Evolutionary conservation across 2,888 invertebrate species (phyloP).

Genomic region (Exephanes ischioxanthus): DNA sequence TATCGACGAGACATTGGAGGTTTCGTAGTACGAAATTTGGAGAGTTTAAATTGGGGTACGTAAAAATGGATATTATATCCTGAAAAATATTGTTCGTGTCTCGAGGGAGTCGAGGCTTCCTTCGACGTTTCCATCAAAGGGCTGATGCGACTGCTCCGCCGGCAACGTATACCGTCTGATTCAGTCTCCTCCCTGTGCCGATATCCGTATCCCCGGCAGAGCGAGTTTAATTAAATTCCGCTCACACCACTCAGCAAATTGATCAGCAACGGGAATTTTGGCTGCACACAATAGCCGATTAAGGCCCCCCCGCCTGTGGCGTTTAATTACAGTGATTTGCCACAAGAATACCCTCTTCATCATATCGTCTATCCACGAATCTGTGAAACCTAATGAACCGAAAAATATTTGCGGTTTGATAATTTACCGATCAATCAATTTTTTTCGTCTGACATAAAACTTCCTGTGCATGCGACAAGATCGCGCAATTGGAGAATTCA

Average conservation of each 20-base stretch:
- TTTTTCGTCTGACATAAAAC: neutral
- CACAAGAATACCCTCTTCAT: neutral
- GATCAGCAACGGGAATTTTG: conserved; percentile 47
- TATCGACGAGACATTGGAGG: neutral
- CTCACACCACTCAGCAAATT: conserved; percentile 44
- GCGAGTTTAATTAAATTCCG: conserved; percentile 58
- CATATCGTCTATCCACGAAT: conserved; percentile 1
- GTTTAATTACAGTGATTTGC: conserved; percentile 44
- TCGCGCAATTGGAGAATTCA: too few relatives aligned
- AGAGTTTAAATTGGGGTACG: conserved; percentile 25
- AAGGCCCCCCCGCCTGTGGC: neutral
- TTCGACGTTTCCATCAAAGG: conserved; percentile 31
- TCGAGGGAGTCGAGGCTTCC: conserved; percentile 32
- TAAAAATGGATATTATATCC: conserved; percentile 14
- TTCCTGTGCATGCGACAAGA: neutral
- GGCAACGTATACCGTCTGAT: conserved; percentile 1
- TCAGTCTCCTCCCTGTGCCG: neutral
- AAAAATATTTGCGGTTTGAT: neutral
- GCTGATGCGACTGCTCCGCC: conserved; percentile 50
- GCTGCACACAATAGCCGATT: conserved; percentile 7
- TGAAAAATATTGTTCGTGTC: conserved; percentile 35
- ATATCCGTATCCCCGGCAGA: conserved; percentile 1
- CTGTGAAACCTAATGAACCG: neutral
- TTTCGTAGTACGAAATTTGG: neutral
- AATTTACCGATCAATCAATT: neutral